Evolutionary conservation across 2,888 invertebrate species (phyloP).

Genomic region (Tenthredo distinguenda): DNA sequence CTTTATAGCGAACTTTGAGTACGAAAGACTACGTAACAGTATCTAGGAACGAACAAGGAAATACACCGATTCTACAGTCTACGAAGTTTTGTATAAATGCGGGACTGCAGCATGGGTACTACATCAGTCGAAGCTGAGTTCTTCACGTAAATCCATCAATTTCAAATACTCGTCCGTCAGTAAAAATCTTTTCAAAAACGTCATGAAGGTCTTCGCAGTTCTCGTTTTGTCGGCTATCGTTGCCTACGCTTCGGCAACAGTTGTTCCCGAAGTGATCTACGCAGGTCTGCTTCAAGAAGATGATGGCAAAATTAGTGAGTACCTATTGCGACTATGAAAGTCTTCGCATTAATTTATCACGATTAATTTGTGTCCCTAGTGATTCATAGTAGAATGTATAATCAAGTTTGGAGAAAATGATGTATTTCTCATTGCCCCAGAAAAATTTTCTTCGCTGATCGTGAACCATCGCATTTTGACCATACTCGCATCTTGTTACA

Average conservation of each 20-base stretch:
- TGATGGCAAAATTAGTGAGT: conserved; percentile 41
- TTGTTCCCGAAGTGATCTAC: conserved; percentile 52
- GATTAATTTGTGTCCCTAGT: not conserved
- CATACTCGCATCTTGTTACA: not conserved
- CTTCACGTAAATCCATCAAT: not conserved
- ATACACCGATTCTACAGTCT: not conserved
- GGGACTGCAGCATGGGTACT: not conserved
- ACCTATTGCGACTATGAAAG: not conserved
- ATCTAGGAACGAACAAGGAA: not conserved
- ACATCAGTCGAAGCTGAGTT: conserved; percentile 18
- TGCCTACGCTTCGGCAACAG: conserved; percentile 48
- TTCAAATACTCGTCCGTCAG: not conserved
- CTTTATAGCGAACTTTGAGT: not conserved
- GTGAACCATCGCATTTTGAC: not conserved
- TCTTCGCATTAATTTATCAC: not conserved
- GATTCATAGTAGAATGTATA: not conserved
- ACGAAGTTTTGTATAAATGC: not conserved
- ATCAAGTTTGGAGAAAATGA: not conserved
- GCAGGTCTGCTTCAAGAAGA: conserved; percentile 48
- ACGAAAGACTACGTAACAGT: not conserved
- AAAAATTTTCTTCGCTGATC: not conserved
- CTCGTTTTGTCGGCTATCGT: conserved; percentile 41
- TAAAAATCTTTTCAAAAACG: not conserved
- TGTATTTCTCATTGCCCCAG: not conserved
- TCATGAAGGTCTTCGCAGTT: conserved; percentile 57